Evolutionary conservation across 1,140 invertebrate genomes (phyloP).

Genomic region (Campodea augens): DNA sequence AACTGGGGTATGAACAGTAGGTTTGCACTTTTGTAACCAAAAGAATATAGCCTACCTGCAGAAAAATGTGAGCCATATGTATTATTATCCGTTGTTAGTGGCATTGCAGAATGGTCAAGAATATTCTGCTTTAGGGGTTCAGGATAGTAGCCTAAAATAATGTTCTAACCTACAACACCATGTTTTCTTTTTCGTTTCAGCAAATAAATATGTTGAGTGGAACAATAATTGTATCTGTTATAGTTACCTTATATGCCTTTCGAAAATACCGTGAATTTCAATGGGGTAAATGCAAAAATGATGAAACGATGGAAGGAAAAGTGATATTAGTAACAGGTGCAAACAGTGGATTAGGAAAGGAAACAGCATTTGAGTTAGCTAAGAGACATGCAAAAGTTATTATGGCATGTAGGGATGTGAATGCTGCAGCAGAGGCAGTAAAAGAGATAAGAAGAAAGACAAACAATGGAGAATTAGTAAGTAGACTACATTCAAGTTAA

Average conservation of each 20-base stretch:
- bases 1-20: too few relatives aligned
- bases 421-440: conserved; percentile 34
- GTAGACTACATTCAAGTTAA: conserved; percentile 24
- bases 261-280: conserved; percentile 26
- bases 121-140: too few relatives aligned
- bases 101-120: too few relatives aligned
- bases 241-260: conserved; percentile 2
- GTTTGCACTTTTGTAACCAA: too few relatives aligned
- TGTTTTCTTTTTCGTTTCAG: too few relatives aligned
- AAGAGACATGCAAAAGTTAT: conserved; percentile 45
- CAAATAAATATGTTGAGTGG: too few relatives aligned
- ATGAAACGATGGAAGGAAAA: conserved; percentile 29
- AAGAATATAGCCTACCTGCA: too few relatives aligned
- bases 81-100: too few relatives aligned
- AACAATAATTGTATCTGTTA: conserved; percentile 2
- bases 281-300: conserved; percentile 27
- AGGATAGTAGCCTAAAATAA: too few relatives aligned
- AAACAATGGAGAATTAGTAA: conserved; percentile 36
- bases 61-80: too few relatives aligned
- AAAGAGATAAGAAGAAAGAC: conserved; percentile 35
- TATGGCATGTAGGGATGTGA: conserved; percentile 46
- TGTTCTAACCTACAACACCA: too few relatives aligned
- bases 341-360: conserved; percentile 59
- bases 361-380: conserved; percentile 43
- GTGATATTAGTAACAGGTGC: conserved; percentile 59